phyloP scores from a whole-genome alignment of 1,140 invertebrate genomes.

The Alviniconcha marisindica region DNA sequence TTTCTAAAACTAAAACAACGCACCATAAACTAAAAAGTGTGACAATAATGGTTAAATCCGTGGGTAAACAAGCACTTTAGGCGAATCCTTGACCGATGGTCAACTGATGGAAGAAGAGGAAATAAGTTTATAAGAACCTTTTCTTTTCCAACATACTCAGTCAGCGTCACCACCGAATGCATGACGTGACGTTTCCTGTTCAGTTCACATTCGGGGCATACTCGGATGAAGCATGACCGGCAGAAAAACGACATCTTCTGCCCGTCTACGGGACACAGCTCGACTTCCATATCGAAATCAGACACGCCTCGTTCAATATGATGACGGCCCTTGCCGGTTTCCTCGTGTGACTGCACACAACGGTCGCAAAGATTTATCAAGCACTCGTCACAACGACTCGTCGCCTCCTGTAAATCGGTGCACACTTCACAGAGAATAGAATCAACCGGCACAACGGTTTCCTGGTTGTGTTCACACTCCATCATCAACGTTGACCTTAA shows the following conservation, averaged over 20 bases:
- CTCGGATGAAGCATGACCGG: not conserved
- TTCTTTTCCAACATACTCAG: not conserved
- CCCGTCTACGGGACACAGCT: constrained; percentile 25
- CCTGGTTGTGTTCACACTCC: not conserved
- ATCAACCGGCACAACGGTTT: not conserved
- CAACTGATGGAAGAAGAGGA: too few relatives aligned
- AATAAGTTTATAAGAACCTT: too few relatives aligned
- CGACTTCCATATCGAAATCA: not conserved
- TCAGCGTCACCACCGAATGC: not conserved
- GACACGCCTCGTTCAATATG: not conserved
- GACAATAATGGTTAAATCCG: too few relatives aligned
- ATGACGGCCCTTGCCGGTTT: not conserved
- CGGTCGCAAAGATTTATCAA: constrained; percentile 30
- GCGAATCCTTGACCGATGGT: too few relatives aligned
- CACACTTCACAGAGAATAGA: constrained; percentile 28
- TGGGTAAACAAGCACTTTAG: too few relatives aligned
- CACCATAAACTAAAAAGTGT: too few relatives aligned
- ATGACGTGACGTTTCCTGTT: not conserved
- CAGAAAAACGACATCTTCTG: constrained; percentile 31
- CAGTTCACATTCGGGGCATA: constrained; percentile 26
- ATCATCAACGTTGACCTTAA: not conserved
- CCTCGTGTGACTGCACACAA: not conserved
- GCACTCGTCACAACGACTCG: constrained; percentile 26
- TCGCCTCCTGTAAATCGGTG: not conserved
- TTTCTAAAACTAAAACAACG: too few relatives aligned